Conservation (phyloP, 2,888 invertebrate genomes). For the Trissolcus japonicus region DNA sequence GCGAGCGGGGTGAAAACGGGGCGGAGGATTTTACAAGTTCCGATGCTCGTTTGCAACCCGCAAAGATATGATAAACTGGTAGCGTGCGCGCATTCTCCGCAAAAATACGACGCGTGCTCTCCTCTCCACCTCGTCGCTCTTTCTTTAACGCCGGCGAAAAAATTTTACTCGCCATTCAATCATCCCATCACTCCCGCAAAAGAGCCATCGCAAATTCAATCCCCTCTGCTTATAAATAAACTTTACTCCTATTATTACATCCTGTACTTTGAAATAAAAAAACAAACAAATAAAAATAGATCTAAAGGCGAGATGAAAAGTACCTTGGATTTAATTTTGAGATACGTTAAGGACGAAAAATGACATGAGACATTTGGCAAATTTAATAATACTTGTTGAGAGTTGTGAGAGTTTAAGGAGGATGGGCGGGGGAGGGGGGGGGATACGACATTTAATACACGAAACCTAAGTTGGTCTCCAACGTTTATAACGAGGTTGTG, state of each 20-base stretch:
- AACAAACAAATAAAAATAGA: not conserved
- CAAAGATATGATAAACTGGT: slow-evolving; percentile 64
- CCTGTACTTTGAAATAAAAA: not conserved
- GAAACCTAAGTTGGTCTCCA: slow-evolving; percentile 36
- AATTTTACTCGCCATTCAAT: slow-evolving; percentile 4
- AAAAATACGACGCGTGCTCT: slow-evolving; percentile 45
- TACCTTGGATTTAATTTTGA: slow-evolving; percentile 1
- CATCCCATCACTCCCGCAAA: not conserved
- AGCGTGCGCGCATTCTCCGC: slow-evolving; percentile 60
- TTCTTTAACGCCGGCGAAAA: slow-evolving; percentile 3
- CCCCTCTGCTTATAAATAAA: too few relatives aligned
- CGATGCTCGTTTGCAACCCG: slow-evolving; percentile 55
- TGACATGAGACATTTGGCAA: slow-evolving; percentile 4
- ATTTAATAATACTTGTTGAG: slow-evolving; percentile 38
- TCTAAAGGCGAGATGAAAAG: not conserved
- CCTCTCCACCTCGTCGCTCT: slow-evolving; percentile 7
- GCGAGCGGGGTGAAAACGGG: slow-evolving; percentile 13
- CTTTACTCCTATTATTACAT: too few relatives aligned
- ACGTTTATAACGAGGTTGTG: slow-evolving; percentile 38
- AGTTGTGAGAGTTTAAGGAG: slow-evolving; percentile 1
- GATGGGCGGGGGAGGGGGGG: not conserved
- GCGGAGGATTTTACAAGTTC: slow-evolving; percentile 18
- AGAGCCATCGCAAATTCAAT: too few relatives aligned
- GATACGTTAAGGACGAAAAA: slow-evolving; percentile 16
- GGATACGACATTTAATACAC: slow-evolving; percentile 29